Base-by-base conservation (phyloP, 2,113 vertebrate genomes). In the Oryzias javanicus region DNA sequence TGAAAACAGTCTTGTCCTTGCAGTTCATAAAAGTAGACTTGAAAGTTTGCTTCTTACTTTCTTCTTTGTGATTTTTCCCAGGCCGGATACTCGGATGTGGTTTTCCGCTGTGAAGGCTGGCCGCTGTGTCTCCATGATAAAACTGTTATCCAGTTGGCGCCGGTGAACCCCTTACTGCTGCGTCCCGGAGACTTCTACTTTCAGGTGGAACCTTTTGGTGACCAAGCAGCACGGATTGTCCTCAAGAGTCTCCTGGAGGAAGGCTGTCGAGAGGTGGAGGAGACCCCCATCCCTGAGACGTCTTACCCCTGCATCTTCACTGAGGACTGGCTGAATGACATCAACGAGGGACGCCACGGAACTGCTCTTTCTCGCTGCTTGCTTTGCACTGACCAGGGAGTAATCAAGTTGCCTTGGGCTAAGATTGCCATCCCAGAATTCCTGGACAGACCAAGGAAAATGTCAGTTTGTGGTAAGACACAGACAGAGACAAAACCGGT, bases 91-190 rank as follows among this genome's bases (percentile, higher is more conserved):
- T 88, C 90, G 25, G 93, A 94, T 72, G 86, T 92, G 82, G 90
- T 98, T 74, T 98, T 98, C 86, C 90, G 93, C 68, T 95, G 93
- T 2, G 94, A 96, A 71, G 96, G 96, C 72, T 98, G 96, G 96
- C 96, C 96, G 1, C 84, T 98, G 55, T 98, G 96, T 70, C 92
- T 97, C 24, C 90, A 87, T 0, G 93, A 94, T 55, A 93, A 93
- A 60, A 93, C 96, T 0, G 93, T 96, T 2, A 86, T 98, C 74
- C 96, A 98, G 84, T 87, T 98, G 0, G 93, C 95, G 0, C 90
- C 94, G 0, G 92, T 98, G 66, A 98, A 94, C 64, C 94, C 95
- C 1, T 89, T 98, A 80, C 83, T 95, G 19, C 72, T 98, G 81
- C 95, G 95, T 16, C 93, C 93, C 0, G 91, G 95, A 86, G 96